Percentiles rank a stretch among this genome's conserved stretches.
Conservation (phyloP, 2,888 invertebrate species). For the Agonopterix arenella region DNA sequence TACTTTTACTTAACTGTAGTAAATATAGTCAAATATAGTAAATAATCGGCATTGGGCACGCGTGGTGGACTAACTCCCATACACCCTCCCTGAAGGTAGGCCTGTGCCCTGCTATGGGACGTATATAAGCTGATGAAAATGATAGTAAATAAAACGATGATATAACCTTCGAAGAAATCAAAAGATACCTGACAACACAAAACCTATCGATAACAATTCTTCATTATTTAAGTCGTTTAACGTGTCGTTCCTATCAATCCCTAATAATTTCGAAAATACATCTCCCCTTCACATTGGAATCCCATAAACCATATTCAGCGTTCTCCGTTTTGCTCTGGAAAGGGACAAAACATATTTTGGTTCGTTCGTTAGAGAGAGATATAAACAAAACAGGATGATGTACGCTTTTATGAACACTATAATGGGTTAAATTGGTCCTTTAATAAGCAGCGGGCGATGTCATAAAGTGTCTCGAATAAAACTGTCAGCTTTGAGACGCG, state of each 20-base stretch:
- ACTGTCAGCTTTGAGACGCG: constrained; percentile 44
- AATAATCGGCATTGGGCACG: too few relatives aligned
- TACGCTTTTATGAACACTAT: constrained; percentile 68
- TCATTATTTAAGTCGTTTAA: too few relatives aligned
- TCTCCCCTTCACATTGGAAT: constrained; percentile 56
- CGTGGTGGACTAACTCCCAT: too few relatives aligned
- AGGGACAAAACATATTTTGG: constrained; percentile 25
- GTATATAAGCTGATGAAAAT: too few relatives aligned
- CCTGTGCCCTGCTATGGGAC: too few relatives aligned
- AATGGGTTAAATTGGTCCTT: constrained; percentile 74
- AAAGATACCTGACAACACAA: too few relatives aligned
- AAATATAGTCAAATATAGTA: too few relatives aligned
- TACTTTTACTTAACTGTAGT: too few relatives aligned
- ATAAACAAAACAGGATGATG: constrained; percentile 65
- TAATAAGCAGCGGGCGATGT: constrained; percentile 59
- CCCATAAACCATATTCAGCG: constrained; percentile 62
- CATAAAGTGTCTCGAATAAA: constrained; percentile 59
- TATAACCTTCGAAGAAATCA: too few relatives aligned
- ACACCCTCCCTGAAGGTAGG: too few relatives aligned
- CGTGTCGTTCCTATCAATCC: constrained; percentile 18
- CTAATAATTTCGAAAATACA: constrained; percentile 59
- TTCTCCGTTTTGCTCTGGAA: constrained; percentile 25
- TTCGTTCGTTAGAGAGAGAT: constrained; percentile 28
- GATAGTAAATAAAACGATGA: too few relatives aligned
- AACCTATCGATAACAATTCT: too few relatives aligned